Conservation (phyloP, 2,113 vertebrate species). For the Eurypyga helias region DNA sequence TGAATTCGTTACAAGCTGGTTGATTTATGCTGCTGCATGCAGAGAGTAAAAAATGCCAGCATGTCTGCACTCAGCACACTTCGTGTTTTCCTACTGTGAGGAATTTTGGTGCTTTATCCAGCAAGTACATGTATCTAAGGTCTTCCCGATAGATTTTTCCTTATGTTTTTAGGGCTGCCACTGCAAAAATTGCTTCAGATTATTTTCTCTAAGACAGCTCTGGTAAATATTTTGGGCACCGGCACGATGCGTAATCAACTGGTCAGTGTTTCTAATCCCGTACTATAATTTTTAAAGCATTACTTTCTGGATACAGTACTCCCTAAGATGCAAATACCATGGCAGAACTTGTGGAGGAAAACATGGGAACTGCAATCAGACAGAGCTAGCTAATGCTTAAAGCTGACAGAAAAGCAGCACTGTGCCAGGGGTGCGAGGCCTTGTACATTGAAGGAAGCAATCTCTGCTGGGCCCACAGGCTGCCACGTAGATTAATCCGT, state of each 20-base stretch:
- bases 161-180: background rate
- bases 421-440: fast-evolving
- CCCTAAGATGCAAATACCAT: background rate
- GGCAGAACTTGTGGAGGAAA: background rate
- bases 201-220: background rate
- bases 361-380: background rate
- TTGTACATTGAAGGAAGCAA: background rate
- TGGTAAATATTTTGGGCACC: background rate
- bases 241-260: fast-evolving
- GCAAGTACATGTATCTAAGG: background rate
- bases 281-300: background rate
- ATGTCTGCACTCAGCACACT: fast-evolving
- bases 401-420: background rate
- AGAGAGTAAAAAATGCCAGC: background rate
- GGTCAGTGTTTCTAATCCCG: background rate
- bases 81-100: fast-evolving
- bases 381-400: background rate
- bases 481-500: fast-evolving
- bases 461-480: fast-evolving
- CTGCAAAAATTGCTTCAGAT: background rate
- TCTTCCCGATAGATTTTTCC: background rate
- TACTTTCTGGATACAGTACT: background rate
- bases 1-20: background rate
- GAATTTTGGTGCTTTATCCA: background rate
- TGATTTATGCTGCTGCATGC: background rate